Conservation (phyloP, 1,140 invertebrate species). For the Drosophila navojoa region DNA sequence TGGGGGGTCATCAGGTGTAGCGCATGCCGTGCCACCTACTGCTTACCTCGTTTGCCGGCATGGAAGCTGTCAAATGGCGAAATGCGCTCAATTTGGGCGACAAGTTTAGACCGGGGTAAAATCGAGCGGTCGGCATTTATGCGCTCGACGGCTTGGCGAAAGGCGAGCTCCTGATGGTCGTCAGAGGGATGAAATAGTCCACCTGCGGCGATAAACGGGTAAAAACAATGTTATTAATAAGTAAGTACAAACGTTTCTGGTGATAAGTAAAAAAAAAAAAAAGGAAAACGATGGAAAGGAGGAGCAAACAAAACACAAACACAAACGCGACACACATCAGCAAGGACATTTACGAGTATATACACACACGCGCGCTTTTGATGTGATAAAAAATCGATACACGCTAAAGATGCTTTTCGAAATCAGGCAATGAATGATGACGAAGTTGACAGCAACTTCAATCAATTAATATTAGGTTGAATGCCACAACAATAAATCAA, state of each 20-base stretch:
- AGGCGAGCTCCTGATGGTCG: constrained; percentile 91
- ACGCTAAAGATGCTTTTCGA: constrained; percentile 35
- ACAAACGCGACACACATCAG: constrained; percentile 30
- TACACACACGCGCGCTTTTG: constrained; percentile 61
- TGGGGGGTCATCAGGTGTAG: constrained; percentile 7
- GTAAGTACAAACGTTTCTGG: neutral
- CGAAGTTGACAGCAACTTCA: neutral
- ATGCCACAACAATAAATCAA: neutral
- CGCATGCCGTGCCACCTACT: neutral
- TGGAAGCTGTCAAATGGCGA: constrained; percentile 95
- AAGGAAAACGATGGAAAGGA: neutral
- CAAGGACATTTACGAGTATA: constrained; percentile 29
- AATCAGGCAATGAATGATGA: neutral
- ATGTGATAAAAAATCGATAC: constrained; percentile 74
- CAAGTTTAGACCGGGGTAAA: constrained; percentile 91
- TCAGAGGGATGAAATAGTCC: constrained; percentile 92
- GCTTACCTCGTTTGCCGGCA: constrained; percentile 94
- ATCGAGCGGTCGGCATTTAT: constrained; percentile 93
- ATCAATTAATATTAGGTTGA: neutral
- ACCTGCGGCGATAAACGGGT: constrained; percentile 85
- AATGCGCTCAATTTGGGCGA: constrained; percentile 93
- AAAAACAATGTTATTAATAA: constrained; percentile 17
- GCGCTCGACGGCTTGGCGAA: constrained; percentile 94
- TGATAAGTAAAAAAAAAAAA: neutral
- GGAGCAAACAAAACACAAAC: constrained; percentile 51